Percentiles rank a stretch among this genome's conserved stretches.
Conservation (phyloP, 2,888 invertebrate genomes). For the Amiota minor region DNA sequence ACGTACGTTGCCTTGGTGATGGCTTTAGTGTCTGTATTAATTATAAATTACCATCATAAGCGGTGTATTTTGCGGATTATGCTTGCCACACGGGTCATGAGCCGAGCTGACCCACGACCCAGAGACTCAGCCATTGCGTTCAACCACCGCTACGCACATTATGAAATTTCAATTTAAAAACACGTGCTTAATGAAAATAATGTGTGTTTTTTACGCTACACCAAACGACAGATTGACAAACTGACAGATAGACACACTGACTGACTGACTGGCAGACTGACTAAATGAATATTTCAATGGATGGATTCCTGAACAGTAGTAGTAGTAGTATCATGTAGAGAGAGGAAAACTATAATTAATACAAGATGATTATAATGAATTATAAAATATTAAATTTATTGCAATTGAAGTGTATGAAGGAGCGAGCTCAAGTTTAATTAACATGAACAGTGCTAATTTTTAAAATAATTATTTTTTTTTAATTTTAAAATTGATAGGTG, state of each 20-base stretch:
- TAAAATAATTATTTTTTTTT: conserved; percentile 16
- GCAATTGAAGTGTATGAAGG: conserved; percentile 34
- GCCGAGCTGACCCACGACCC: neutral
- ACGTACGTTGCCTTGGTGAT: neutral
- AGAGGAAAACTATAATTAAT: conserved; percentile 48
- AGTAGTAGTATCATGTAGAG: too few relatives aligned
- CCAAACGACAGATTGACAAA: too few relatives aligned
- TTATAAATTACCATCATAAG: conserved; percentile 54
- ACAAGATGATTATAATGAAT: conserved; percentile 45
- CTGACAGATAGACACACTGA: too few relatives aligned
- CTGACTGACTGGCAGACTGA: conserved; percentile 1
- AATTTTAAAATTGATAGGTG: conserved; percentile 77
- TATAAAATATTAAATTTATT: conserved; percentile 17
- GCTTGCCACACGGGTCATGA: conserved; percentile 1
- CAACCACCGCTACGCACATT: conserved; percentile 33
- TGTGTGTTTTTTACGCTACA: conserved; percentile 33
- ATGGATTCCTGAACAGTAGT: too few relatives aligned
- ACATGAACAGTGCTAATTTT: neutral
- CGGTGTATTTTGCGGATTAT: conserved; percentile 26
- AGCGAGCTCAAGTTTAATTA: neutral
- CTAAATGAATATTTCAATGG: conserved; percentile 30
- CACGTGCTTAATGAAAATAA: conserved; percentile 46
- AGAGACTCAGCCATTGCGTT: neutral
- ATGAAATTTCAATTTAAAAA: conserved; percentile 66
- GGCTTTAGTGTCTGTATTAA: conserved; percentile 44